Base-by-base conservation (phyloP, 2,113 vertebrate genomes). In the Alligator mississippiensis region DNA sequence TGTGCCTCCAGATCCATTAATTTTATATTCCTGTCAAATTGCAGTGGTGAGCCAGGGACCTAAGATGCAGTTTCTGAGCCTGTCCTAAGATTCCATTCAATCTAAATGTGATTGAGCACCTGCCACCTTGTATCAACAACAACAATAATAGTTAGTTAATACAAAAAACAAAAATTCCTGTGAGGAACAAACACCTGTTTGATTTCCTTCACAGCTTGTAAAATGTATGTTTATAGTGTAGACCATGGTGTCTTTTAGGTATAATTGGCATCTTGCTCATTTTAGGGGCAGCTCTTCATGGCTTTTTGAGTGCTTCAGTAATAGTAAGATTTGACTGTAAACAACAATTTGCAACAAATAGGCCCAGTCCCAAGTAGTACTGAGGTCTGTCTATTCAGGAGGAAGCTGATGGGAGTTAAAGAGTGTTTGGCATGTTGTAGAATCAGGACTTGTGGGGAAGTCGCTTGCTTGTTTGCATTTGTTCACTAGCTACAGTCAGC, bases 331-430 rank as follows among this genome's bases (percentile, higher is more conserved):
- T 7, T 95, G 78, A 11, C 57, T 87, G 77, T 59, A 3, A 5
- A 14, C 75, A 57, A 66, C 24, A 27, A 58, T 15, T 61, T 94
- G 47, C 9, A 81, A 57, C 92, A 83, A 21, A 75, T 17, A 82
- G 70, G 66, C 14, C 11, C 30, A 74, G 28, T 94, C 92, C 64
- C 88, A 70, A 80, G 72, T 60, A 70, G n/a, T 9, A 5, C 17
- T n/a, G 75, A 90, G 85, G 93, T 94, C 34, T 85, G 93, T 94
- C 34, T 85, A 9, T 47, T 89, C 22, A 2, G 70, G 92, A 74
- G 87, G 87, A 38, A 47, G 17, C 66, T 84, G 80, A 22, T 61
- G 76, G 55, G 70, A 66, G 93, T 85, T 87, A 90, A 77, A 87
- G 74, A 77, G 58, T 91, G 81, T 54, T 92, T 77, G 68, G 63